These are phyloP conservation scores for Andrena haemorrhoa DNA, from an alignment of 2,888 invertebrate species.

Conservation along the genomic window DNA sequence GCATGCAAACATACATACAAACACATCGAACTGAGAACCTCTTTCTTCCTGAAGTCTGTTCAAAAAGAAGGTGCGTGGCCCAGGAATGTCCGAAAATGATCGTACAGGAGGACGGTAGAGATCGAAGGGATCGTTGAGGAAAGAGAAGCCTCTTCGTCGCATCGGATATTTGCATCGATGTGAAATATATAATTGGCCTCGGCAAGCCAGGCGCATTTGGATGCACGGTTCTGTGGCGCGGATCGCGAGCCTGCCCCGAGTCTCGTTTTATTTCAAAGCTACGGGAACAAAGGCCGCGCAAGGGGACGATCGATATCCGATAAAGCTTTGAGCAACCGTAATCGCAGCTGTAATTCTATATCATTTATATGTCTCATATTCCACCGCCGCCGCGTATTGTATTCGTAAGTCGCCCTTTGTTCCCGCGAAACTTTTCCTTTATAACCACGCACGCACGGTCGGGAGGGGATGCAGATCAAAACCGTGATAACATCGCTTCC, in stretches of 20 bases:
- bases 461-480: slow-evolving; percentile 59
- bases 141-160: too few relatives aligned
- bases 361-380: slow-evolving; percentile 35
- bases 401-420: slow-evolving; percentile 54
- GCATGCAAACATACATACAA: too few relatives aligned
- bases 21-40: too few relatives aligned
- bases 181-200: too few relatives aligned
- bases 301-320: slow-evolving; percentile 54
- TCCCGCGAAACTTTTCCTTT: slow-evolving; percentile 26
- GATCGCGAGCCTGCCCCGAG: background rate
- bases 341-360: slow-evolving; percentile 57
- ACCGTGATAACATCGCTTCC: slow-evolving; percentile 69
- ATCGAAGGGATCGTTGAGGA: too few relatives aligned
- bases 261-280: slow-evolving; percentile 35
- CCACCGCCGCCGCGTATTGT: slow-evolving; percentile 39
- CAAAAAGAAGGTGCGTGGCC: too few relatives aligned
- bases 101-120: background rate
- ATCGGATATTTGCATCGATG: too few relatives aligned
- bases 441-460: background rate
- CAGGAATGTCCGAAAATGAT: too few relatives aligned
- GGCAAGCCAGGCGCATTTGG: background rate
- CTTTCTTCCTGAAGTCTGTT: too few relatives aligned
- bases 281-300: slow-evolving; percentile 40
- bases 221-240: background rate
- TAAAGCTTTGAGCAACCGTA: slow-evolving; percentile 47